Evolutionary conservation across 2,113 vertebrate species (phyloP), one percentile per base, ranked within the genome.

Genomic region (Saccopteryx leptura): DNA sequence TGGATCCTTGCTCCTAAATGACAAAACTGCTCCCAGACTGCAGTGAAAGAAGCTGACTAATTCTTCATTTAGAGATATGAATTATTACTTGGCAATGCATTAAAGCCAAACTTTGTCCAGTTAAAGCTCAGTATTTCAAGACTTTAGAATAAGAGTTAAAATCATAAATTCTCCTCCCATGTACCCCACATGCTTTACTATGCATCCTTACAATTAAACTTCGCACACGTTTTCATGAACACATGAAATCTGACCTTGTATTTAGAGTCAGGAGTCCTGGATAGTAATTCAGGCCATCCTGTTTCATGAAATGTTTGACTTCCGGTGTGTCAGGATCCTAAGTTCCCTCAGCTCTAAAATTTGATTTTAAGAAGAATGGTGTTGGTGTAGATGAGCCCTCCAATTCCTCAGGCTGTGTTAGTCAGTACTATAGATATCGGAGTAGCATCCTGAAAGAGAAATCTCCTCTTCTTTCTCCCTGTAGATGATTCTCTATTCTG

Each of bases 41-140:
- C 92, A 95, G 74, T 94, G 75, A 92, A 95, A 95, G 81, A 93
- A 92, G 85, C 85, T 94, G 90, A 96, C 92, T 93, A 94, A 95
- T 91, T 94, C 65, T 90, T 91, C 92, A 75, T 96, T 96, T 96
- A 76, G 46, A 83, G 63, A 85, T 83, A 90, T 85, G 92, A 94
- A 94, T 94, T 96, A 94, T 93, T 96, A 96, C 96, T 94, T 88
- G 52, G 52, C 33, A 85, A 83, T 69, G 13, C 50, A 69, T 84
- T 80, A 90, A 93, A 85, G 60, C 56, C 33, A 71, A 88, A 65
- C 17, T 31, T 58, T 91, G 88, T 66, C 65, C 48, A 52, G 66
- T 91, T 74, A 48, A 92, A 84, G 61, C 46, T 91, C 33, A 26
- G 28, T 50, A 80, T 63, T 63, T 9, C 9, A 46, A 84, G 58